A percentile compares a stretch with the other conserved stretches of the same genome.
These are phyloP conservation scores for Tauraco erythrolophus DNA, from an alignment of 2,113 vertebrate genomes.

Conservation along the genomic window DNA sequence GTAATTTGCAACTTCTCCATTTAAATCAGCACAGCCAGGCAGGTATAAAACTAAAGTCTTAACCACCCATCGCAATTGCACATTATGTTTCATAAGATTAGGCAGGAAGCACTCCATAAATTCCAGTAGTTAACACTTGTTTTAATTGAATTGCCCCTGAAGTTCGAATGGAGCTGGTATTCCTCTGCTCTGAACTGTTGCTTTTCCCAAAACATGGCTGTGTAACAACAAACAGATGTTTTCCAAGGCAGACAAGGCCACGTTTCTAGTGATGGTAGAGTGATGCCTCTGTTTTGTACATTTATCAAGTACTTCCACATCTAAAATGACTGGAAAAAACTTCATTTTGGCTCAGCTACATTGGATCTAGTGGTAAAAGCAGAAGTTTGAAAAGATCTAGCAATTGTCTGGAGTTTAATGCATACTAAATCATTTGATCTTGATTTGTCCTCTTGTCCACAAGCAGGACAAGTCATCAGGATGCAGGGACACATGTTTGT, in stretches of 20 bases:
- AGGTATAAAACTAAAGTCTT: slow-evolving; percentile 14
- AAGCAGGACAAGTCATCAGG: not conserved
- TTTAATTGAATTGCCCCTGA: slow-evolving; percentile 43
- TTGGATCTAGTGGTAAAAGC: not conserved
- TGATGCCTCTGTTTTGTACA: not conserved
- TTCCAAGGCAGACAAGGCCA: not conserved
- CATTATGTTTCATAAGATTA: not conserved
- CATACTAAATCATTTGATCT: not conserved
- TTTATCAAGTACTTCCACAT: not conserved
- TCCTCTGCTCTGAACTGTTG: not conserved
- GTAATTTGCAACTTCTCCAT: not conserved
- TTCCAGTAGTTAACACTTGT: slow-evolving; percentile 49
- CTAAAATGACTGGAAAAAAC: not conserved
- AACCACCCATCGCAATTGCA: not conserved
- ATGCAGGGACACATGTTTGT: not conserved
- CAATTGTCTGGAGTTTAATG: not conserved
- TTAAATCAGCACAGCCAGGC: not conserved
- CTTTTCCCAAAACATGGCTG: not conserved
- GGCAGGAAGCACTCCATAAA: slow-evolving; percentile 45
- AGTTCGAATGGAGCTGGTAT: not conserved
- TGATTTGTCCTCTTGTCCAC: not conserved
- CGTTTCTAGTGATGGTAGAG: not conserved
- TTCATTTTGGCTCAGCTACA: not conserved
- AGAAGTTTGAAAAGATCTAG: not conserved
- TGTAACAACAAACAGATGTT: slow-evolving; percentile 46